These are phyloP conservation scores for Eulithis prunata DNA, from an alignment of 2,888 invertebrate genomes.

Conservation along the genomic window DNA sequence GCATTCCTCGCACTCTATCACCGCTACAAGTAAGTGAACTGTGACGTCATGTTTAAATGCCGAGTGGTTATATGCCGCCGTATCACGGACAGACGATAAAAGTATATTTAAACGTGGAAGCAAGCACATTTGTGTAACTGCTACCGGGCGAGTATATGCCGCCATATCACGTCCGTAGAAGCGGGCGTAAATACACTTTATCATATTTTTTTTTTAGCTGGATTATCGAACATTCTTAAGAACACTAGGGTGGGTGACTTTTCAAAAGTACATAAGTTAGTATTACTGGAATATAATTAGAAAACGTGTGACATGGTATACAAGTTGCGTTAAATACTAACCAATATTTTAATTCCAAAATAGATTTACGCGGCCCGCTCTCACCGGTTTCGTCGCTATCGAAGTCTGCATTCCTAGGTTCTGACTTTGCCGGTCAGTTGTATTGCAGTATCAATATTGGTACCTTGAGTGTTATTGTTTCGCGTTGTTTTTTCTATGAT, in stretches of 20 bases:
- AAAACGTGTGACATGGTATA: not conserved
- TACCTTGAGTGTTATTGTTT: constrained; percentile 3
- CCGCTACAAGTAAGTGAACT: constrained; percentile 34
- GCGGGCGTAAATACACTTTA: too few species aligned
- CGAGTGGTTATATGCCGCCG: not conserved
- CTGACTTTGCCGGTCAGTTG: constrained; percentile 30
- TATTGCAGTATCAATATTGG: constrained; percentile 4
- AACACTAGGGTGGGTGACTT: too few species aligned
- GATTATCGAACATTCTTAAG: too few species aligned
- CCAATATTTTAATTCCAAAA: constrained; percentile 16
- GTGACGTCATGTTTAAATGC: too few species aligned
- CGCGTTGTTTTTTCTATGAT: not conserved
- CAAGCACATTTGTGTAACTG: too few species aligned
- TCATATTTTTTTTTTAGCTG: too few species aligned
- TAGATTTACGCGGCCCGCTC: constrained; percentile 55
- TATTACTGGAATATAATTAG: too few species aligned
- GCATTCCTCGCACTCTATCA: constrained; percentile 35
- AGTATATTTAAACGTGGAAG: too few species aligned
- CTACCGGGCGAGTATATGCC: too few species aligned
- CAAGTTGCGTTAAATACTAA: constrained; percentile 1
- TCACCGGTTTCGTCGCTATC: constrained; percentile 46
- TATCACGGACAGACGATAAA: not conserved
- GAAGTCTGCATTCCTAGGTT: constrained; percentile 20
- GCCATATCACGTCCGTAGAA: too few species aligned
- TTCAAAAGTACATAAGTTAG: too few species aligned